Percentiles rank a stretch among this genome's conserved stretches.
phyloP scores from a whole-genome alignment of 2,797 vertebrate genomes.

The Chrysocyon brachyurus region DNA sequence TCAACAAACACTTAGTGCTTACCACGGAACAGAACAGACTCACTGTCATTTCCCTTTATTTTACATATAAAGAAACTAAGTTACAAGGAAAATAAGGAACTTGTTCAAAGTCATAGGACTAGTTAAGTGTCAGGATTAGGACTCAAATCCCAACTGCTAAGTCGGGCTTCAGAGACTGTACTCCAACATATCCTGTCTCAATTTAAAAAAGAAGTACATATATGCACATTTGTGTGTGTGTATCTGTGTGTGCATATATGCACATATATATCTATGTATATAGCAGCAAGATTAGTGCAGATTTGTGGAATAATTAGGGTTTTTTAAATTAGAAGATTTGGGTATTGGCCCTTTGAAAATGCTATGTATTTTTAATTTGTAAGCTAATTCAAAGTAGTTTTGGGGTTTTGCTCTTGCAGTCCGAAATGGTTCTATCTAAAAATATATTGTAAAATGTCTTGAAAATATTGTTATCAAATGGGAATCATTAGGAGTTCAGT shows the following conservation, averaged over 20 bases:
- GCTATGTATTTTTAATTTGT: not conserved
- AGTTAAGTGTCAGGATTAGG: not conserved
- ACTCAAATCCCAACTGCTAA: not conserved
- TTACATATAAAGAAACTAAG: not conserved
- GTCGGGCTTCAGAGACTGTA: not conserved
- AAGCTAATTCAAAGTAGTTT: not conserved
- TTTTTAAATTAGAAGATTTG: slow-evolving; percentile 2
- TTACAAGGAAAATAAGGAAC: not conserved
- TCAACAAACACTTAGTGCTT: not conserved
- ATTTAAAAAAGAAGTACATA: not conserved
- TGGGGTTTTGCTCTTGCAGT: not conserved
- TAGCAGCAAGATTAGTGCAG: not conserved
- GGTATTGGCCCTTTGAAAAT: slow-evolving; percentile 42
- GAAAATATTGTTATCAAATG: slow-evolving; percentile 3
- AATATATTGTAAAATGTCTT: not conserved
- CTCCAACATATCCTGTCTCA: not conserved
- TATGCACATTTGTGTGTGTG: not conserved
- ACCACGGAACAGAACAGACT: not conserved
- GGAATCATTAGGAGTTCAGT: not conserved
- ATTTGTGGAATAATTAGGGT: not conserved
- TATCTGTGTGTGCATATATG: not conserved
- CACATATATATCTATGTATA: too few relatives aligned
- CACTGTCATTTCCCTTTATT: not conserved
- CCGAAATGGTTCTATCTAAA: slow-evolving; percentile 3
- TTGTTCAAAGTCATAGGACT: not conserved